Percentiles rank a stretch among this genome's conserved stretches.
These are phyloP conservation scores for Epinephelus lanceolatus DNA, from an alignment of 2,113 vertebrate genomes.

Conservation along the genomic window DNA sequence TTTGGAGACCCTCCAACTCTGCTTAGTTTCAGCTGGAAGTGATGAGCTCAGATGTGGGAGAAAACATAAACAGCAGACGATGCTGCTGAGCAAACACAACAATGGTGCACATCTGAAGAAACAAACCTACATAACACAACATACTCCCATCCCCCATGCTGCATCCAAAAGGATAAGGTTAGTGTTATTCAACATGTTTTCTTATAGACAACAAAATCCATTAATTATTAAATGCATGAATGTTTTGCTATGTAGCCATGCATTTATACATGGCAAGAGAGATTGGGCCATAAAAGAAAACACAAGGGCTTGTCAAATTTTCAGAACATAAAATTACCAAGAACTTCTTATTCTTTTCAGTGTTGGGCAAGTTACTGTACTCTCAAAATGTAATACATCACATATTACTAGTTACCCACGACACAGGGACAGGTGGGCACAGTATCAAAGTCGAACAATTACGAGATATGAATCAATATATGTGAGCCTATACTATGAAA, in stretches of 20 bases:
- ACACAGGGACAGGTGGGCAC: too few species aligned
- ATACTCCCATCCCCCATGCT: neutral
- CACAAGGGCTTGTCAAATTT: neutral
- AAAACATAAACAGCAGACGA: constrained; percentile 33
- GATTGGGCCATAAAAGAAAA: neutral
- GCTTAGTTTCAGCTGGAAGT: constrained; percentile 16
- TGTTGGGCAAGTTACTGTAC: too few species aligned
- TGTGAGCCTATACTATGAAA: too few species aligned
- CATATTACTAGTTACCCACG: too few species aligned
- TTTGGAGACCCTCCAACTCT: constrained; percentile 27
- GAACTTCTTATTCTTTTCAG: too few species aligned
- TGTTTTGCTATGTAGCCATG: neutral
- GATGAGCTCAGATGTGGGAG: constrained; percentile 26
- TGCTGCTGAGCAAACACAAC: constrained; percentile 15
- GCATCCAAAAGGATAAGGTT: neutral
- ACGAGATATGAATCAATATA: too few species aligned
- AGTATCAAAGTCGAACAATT: too few species aligned
- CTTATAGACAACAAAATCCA: neutral
- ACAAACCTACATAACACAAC: neutral
- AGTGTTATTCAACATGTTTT: neutral
- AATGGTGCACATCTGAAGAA: constrained; percentile 15
- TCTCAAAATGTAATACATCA: too few species aligned
- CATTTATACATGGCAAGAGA: neutral
- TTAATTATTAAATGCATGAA: neutral
- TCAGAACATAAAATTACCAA: too few species aligned